Base-by-base conservation (phyloP, 2,113 vertebrate species). In the Argyrosomus japonicus region DNA sequence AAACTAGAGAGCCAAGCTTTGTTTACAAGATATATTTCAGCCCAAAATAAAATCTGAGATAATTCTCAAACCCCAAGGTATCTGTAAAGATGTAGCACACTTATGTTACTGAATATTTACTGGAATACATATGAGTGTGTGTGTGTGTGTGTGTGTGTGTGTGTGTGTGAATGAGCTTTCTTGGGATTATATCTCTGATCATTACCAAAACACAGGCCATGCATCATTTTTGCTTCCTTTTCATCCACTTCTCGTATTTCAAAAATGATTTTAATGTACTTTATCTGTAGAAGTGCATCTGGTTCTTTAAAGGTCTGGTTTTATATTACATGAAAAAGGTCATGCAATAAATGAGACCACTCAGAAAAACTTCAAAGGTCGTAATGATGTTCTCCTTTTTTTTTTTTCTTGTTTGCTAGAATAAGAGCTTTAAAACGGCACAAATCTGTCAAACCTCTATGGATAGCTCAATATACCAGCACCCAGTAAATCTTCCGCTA, bases 271-370 rank as follows among this genome's bases (percentile, higher is more conserved):
- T 61, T 71, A 72, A 74, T 84, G 45, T 60, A 47, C 12, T 63
- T 80, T 65, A 69, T 74, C 15, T 60, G 47, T 15, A 50, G 11
- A 12, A 18, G 32, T 27, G 21, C 6, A 63, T 63, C 6, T 53
- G 23, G 0, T 82, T 69, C 50, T 79, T 54, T 68, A 77, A 87
- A 86, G 71, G 68, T 75, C 72, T 81, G 19, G 14, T 67, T 83
- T 68, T 43, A 68, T 77, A 70, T 72, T 58, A 83, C 45, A 53
- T n/a, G 47, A 76, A 60, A 82, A 90, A 91, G 83, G 68, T 87
- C 82, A 84, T 0, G 62, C 67, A 83, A 82, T 67, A 78, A 82
- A 89, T 80, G 19, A 87, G 58, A 12, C 19, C 4, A 21, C 75
- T 82, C 53, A 47, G 65, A 63, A 69, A 23, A 81, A 56, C 71